These are phyloP conservation scores for Glaucomys volans DNA, from an alignment of 2,113 vertebrate species.

Conservation along the genomic window DNA sequence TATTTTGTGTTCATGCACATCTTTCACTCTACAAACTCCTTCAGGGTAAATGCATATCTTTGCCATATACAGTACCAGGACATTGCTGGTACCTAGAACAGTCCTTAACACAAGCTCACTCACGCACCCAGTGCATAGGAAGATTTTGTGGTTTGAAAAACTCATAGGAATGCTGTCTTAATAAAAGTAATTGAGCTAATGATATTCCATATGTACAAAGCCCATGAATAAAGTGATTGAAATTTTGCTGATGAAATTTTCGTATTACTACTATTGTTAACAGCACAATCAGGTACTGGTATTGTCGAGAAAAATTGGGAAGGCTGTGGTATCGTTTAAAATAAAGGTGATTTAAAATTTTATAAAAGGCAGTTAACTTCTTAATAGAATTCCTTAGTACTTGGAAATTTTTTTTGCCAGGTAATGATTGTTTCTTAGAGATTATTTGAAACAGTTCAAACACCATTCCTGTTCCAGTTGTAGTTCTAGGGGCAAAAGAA, in stretches of 20 bases:
- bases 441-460: conserved; percentile 27
- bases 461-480: neutral
- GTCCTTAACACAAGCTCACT: neutral
- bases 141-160: conserved; percentile 11
- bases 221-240: neutral
- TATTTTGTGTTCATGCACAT: neutral
- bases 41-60: neutral
- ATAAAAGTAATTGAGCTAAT: neutral
- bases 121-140: neutral
- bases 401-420: neutral
- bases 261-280: neutral
- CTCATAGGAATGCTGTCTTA: neutral
- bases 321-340: conserved; percentile 6
- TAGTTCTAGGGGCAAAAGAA: neutral
- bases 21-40: conserved; percentile 8
- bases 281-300: neutral
- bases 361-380: conserved; percentile 11
- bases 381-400: neutral
- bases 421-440: conserved; percentile 40
- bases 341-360: neutral
- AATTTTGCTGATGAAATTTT: conserved; percentile 7
- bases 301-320: neutral
- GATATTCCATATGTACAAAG: neutral
- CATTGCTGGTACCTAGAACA: neutral
- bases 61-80: neutral